Base-by-base conservation (phyloP, 2,797 vertebrate species). In the Peromyscus melanophrys region DNA sequence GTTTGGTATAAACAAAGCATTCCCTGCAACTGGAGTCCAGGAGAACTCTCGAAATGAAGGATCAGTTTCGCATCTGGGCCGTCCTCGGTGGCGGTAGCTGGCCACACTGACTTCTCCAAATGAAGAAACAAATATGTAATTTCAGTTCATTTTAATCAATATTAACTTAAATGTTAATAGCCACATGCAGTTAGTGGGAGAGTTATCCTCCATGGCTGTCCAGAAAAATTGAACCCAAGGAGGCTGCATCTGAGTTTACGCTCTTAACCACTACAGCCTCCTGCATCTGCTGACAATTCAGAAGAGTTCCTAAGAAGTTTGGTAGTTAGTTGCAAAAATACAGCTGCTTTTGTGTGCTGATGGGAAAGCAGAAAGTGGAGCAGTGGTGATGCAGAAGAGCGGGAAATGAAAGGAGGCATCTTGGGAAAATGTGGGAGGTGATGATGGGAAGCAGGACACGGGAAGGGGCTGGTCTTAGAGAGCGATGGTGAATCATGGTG, bases 101-200 rank as follows among this genome's bases (percentile, higher is more conserved):
- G 49, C 27, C 89, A 94, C 9, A 27, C n/a, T 93, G n/a, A 37
- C 65, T 11, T 81, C 10, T 90, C 4, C 37, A 80, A 52, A 40
- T 63, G n/a, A 82, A 71, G 29, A 94, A 46, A 25, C 23, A 63
- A 77, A 34, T 77, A 55, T 90, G 90, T 31, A 8, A 80, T 82
- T 90, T 83, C 46, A 78, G 23, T 93, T 81, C 46, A 92, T 86
- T 94, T 85, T 83, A 78, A 78, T 46, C 71, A 75, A 67, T 94
- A 86, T 57, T 83, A 57, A 96, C 7, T 21, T 93, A 86, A 84
- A 90, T 21, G 27, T 61, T 85, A 94, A 55, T 43, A 93, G 37
- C 43, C n/a, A 57, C 76, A 23, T n/a, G 3, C 40, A 3, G 43
- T 80, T 49, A 69, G 37, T 65, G 52, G 49, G 10, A 49, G 49